A percentile compares a stretch with the other conserved stretches of the same genome.
These are phyloP conservation scores for Tarsius wallacei DNA, from an alignment of 2,797 vertebrate genomes.

Conservation along the genomic window DNA sequence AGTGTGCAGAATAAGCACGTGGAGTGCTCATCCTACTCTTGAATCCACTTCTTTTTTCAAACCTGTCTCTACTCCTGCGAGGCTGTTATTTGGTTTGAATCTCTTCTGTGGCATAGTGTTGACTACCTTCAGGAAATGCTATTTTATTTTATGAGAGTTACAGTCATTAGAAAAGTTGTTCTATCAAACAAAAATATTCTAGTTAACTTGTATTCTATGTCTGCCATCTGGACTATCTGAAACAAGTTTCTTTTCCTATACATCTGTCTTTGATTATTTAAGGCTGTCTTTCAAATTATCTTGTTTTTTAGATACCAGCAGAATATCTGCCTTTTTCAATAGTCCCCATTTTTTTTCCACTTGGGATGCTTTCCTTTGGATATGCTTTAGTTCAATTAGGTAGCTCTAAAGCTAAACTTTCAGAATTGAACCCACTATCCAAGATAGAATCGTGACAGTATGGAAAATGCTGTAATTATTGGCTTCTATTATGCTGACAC, in stretches of 20 bases:
- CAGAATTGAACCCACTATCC: neutral
- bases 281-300: conserved; percentile 4
- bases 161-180: neutral
- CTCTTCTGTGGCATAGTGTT: neutral
- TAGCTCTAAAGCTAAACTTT: neutral
- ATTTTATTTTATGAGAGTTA: neutral
- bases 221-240: neutral
- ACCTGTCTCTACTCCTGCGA: neutral
- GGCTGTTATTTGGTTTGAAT: neutral
- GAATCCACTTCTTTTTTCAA: neutral
- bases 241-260: neutral
- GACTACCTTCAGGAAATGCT: neutral
- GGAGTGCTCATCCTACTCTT: neutral
- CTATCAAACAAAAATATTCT: neutral
- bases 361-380: neutral
- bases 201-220: neutral
- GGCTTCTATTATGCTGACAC: neutral
- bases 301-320: neutral
- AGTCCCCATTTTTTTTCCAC: neutral
- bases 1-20: rapidly evolving
- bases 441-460: neutral
- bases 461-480: neutral
- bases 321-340: neutral
- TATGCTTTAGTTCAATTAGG: neutral
- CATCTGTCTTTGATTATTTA: conserved; percentile 19